Conservation (phyloP, 2,113 vertebrate genomes). For the Scopus umbretta region DNA sequence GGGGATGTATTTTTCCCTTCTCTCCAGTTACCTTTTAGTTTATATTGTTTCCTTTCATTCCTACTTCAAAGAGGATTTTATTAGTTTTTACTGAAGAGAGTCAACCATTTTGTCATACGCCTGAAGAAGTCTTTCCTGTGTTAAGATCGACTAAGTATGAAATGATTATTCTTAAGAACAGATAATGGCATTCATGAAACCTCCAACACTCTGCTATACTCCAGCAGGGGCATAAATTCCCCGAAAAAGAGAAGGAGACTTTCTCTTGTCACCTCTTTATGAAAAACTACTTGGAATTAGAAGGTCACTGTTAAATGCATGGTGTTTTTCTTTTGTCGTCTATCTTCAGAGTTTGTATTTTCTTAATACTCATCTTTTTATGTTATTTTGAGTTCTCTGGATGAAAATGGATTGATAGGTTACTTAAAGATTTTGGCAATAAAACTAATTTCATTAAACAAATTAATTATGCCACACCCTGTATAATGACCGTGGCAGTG, state of each 20-base stretch:
- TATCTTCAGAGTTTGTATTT: not conserved
- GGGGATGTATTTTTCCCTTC: not conserved
- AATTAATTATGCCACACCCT: not conserved
- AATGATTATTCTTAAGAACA: not conserved
- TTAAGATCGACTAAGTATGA: not conserved
- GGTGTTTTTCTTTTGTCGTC: not conserved
- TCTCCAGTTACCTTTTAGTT: not conserved
- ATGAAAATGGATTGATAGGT: not conserved
- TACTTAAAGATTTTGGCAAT: conserved; percentile 31
- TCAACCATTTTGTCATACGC: not conserved
- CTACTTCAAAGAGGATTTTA: not conserved
- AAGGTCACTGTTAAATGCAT: not conserved
- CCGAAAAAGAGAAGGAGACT: not conserved
- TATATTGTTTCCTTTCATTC: not conserved
- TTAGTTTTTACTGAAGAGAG: not conserved
- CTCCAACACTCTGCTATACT: not conserved
- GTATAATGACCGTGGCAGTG: conserved; percentile 1
- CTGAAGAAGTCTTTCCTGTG: not conserved
- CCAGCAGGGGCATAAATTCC: not conserved
- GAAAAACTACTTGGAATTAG: not conserved
- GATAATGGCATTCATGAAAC: not conserved
- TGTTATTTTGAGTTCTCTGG: not conserved
- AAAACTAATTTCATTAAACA: not conserved
- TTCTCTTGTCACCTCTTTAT: not conserved
- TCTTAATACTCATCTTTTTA: not conserved